Base-by-base conservation (phyloP, 2,113 vertebrate species). In the Panurus biarmicus region DNA sequence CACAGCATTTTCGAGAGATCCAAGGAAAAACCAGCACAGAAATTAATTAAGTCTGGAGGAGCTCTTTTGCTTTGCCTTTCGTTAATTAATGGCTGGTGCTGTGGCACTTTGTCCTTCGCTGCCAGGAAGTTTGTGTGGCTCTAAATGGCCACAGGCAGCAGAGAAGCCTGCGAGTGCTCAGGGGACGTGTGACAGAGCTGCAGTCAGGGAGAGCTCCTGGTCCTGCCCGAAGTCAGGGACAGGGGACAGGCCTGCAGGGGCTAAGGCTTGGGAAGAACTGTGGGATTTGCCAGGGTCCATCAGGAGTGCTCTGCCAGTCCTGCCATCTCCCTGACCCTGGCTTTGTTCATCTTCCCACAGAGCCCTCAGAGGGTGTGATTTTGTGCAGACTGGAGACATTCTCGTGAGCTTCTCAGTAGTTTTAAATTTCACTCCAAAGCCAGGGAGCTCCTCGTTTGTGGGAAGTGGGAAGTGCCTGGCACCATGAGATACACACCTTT, bases 81-180 rank as follows among this genome's bases (percentile, higher is more conserved):
- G 36, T 89, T 56, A 8, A 20, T n/a, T n/a, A 38, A 25, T 69
- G 77, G 89, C 91, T 66, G 87, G 66, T 77, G 95, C 57, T 85
- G 87, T 54, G 65, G 87, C 80, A 89, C 82, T 90, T 83, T 54
- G 72, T 64, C 77, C 67, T 74, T 28, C 71, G 29, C 56, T 72
- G 71, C 66, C 88, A 81, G 88, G 35, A 78, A 14, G 26, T n/a
- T 85, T 95, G 87, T 87, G 87, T 94, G 85, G 54, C 80, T 89
- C 74, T 22, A 8, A 64, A 76, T 38, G 57, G 15, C 72, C 87
- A 38, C 50, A 89, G 79, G 83, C 51, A 82, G 76, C 56, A 79
- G 57, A 64, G 56, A 12, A 21, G 61, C 48, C 7, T 57, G 25
- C 6, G 1, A 25, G 83, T 67, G 91, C 2, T 13, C 40, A 31